Base-by-base conservation (phyloP, 2,797 vertebrate species). In the Hypotaenidia okinawae region DNA sequence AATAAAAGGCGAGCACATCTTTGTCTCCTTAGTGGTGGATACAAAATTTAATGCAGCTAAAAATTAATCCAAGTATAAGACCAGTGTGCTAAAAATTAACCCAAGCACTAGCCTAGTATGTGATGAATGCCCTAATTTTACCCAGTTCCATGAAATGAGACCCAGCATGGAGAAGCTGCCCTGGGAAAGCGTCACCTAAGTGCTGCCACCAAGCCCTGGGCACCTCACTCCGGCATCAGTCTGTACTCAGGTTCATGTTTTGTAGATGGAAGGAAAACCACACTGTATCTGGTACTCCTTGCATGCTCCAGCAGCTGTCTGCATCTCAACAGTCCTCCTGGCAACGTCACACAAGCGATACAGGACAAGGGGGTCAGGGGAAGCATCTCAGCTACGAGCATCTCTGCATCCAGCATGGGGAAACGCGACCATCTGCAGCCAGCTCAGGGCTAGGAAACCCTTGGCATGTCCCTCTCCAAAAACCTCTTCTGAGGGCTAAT, bases 201-300 rank as follows among this genome's bases (percentile, higher is more conserved):
- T 4, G 76, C 35, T 14, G 2, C 11, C 7, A 2, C 27, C 63
- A 9, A n/a, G 49, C 27, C 49, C 25, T 1, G 2, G 14, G 35
- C 27, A 30, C 72, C 32, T n/a, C 3, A 1, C 16, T 7, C 0
- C 3, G 82, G 55, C 32, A 7, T 13, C 1, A 17, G 24, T 12
- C 78, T 25, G 2, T 5, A 0, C 6, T 3, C 1, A 1, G 43
- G 22, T 4, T 2, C 5, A 5, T 7, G 6, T 7, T 17, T 25
- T 4, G 9, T 6, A 3, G 14, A 1, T 23, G 21, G 45, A 32
- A 10, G 16, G 51, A 43, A 25, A 30, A 19, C 2, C 23, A 4
- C 7, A 19, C 11, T 17, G 0, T 2, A 13, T 5, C 14, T 2
- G 2, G 2, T 2, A 2, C 21, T 23, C 21, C 45, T 5, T 21